A percentile compares a stretch with the other conserved stretches of the same genome.
Evolutionary conservation across 2,888 invertebrate genomes (phyloP).

Genomic region (Sesia apiformis): DNA sequence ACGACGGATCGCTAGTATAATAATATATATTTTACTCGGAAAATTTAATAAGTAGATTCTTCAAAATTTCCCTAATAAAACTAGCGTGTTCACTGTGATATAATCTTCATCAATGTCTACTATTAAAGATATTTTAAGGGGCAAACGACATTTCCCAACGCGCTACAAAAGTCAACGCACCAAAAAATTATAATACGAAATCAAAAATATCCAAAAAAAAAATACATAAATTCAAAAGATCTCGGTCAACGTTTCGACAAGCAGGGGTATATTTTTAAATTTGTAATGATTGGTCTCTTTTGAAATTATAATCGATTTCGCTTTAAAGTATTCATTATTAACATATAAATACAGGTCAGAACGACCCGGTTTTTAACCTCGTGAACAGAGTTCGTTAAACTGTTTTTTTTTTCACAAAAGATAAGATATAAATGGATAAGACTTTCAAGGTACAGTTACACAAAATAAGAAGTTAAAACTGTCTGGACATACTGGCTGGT

Average conservation of each 20-base stretch:
- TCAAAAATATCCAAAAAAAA: conserved; percentile 1
- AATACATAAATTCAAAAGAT: conserved; percentile 11
- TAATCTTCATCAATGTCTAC: no score
- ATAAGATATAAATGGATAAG: no score
- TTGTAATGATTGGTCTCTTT: conserved; percentile 14
- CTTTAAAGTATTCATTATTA: conserved; percentile 11
- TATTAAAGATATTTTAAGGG: neutral
- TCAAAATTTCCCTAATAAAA: no score
- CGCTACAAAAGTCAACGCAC: conserved; percentile 11
- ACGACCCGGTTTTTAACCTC: conserved; percentile 11
- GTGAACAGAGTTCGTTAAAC: neutral
- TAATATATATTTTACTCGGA: no score
- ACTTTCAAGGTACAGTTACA: no score
- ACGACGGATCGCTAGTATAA: no score
- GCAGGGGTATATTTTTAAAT: conserved; percentile 10
- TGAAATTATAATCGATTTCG: conserved; percentile 15
- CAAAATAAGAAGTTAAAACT: no score
- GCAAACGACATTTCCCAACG: conserved; percentile 5
- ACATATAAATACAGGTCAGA: conserved; percentile 29
- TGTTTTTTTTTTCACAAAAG: no score
- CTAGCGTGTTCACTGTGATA: no score
- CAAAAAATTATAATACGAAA: conserved; percentile 19
- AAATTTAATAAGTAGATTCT: no score
- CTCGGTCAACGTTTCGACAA: conserved; percentile 27
- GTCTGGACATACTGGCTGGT: no score